These are phyloP conservation scores for Pinctada fucata DNA, from an alignment of 2,888 invertebrate genomes.

Conservation along the genomic window DNA sequence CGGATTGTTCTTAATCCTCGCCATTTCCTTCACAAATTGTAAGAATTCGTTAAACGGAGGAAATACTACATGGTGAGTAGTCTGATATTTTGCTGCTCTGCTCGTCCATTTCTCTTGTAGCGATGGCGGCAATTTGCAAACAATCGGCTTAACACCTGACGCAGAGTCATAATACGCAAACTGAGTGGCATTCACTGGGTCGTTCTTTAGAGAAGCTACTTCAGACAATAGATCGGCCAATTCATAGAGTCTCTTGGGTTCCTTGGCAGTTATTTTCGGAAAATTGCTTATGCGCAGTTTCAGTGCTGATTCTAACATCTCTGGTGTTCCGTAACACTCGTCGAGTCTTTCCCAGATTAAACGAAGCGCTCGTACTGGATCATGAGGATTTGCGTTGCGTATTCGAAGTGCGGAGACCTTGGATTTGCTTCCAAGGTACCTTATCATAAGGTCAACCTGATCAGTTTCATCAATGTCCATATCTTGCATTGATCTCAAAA, in stretches of 20 bases:
- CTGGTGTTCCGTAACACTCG: not conserved
- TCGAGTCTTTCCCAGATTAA: not conserved
- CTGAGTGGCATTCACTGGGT: too few relatives aligned
- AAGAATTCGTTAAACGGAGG: too few relatives aligned
- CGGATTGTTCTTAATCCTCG: constrained; percentile 1
- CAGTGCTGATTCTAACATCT: not conserved
- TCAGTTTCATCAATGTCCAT: constrained; percentile 13
- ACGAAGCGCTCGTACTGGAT: not conserved
- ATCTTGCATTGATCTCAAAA: constrained; percentile 15
- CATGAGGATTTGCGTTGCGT: not conserved
- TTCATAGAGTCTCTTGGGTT: not conserved
- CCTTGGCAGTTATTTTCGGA: not conserved
- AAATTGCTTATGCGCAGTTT: not conserved
- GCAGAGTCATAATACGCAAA: too few relatives aligned
- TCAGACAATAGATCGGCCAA: too few relatives aligned
- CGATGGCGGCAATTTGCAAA: too few relatives aligned
- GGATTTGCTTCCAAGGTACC: not conserved
- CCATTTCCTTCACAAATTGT: constrained; percentile 2
- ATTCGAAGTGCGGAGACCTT: not conserved
- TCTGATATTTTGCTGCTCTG: too few relatives aligned
- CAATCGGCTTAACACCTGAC: too few relatives aligned
- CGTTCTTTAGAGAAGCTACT: too few relatives aligned
- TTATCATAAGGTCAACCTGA: constrained; percentile 16
- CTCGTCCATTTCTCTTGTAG: too few relatives aligned
- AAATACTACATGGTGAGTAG: too few relatives aligned